Conservation (phyloP, 2,888 invertebrate species). For the Drosophila longiperda region DNA sequence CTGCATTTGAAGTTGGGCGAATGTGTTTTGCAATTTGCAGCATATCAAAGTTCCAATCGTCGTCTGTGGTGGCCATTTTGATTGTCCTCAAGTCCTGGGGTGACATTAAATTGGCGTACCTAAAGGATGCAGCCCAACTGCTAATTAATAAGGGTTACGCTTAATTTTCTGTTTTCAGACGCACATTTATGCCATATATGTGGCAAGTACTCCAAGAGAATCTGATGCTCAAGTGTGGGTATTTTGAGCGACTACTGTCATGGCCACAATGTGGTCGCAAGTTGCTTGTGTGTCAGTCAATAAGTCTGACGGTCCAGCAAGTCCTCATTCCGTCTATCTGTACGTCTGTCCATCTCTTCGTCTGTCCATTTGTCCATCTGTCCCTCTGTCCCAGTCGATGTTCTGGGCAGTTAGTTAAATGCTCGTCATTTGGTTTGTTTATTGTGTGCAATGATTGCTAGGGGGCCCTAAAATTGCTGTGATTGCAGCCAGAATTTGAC, state of each 20-base stretch:
- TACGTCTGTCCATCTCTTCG: neutral
- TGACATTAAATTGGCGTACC: conserved; percentile 45
- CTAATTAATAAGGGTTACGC: conserved; percentile 63
- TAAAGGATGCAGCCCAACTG: conserved; percentile 28
- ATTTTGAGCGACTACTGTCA: conserved; percentile 52
- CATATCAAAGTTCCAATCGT: conserved; percentile 62
- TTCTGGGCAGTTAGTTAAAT: conserved; percentile 73
- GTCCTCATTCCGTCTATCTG: neutral
- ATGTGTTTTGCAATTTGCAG: conserved; percentile 63
- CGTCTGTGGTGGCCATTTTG: neutral
- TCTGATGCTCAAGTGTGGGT: neutral
- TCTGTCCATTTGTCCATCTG: conserved; percentile 6
- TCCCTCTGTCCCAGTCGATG: conserved; percentile 12
- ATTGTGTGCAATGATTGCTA: conserved; percentile 77
- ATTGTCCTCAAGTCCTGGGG: conserved; percentile 33
- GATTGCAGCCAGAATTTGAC: conserved; percentile 68
- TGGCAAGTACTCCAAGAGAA: neutral
- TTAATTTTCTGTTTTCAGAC: conserved; percentile 41
- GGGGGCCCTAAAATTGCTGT: conserved; percentile 71
- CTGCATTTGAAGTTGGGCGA: conserved; percentile 15
- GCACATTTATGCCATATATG: conserved; percentile 8
- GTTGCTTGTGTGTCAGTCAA: conserved; percentile 52
- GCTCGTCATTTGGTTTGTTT: conserved; percentile 80
- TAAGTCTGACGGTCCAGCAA: neutral
- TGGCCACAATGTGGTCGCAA: conserved; percentile 50